These are phyloP conservation scores for Oncopeltus fasciatus DNA, from an alignment of 1,140 invertebrate species.

Conservation along the genomic window DNA sequence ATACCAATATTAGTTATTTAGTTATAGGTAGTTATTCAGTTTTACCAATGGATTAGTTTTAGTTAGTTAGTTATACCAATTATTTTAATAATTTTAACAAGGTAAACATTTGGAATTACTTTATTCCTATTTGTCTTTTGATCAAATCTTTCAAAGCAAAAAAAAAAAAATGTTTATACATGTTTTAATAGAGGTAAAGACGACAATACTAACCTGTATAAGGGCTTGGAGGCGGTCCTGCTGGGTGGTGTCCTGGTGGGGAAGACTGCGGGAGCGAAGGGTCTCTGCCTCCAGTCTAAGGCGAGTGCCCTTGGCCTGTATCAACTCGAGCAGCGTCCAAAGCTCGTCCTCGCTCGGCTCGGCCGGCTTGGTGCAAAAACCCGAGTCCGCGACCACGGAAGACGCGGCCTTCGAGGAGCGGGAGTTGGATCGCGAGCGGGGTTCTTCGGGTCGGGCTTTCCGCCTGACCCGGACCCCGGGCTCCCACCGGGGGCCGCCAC, in stretches of 20 bases:
- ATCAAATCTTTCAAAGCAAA: too few relatives aligned
- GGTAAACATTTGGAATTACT: too few relatives aligned
- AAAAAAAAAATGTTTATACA: too few relatives aligned
- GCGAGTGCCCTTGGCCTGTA: constrained; percentile 59
- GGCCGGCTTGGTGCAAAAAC: constrained; percentile 50
- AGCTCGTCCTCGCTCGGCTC: constrained; percentile 59
- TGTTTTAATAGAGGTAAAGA: too few relatives aligned
- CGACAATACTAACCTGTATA: too few relatives aligned
- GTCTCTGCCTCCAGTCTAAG: constrained; percentile 56
- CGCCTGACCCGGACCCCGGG: constrained; percentile 61
- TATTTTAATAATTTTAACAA: too few relatives aligned
- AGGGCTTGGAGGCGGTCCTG: neutral
- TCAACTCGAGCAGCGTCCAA: constrained; percentile 69
- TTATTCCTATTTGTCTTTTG: too few relatives aligned
- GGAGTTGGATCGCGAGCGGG: constrained; percentile 12
- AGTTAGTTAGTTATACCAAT: too few relatives aligned
- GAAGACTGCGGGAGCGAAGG: constrained; percentile 12
- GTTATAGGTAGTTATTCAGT: too few relatives aligned
- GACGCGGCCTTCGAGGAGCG: constrained; percentile 15
- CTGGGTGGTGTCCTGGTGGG: neutral
- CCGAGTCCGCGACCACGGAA: constrained; percentile 62
- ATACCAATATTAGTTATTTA: too few relatives aligned
- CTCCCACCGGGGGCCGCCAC: constrained; percentile 39
- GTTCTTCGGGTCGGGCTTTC: constrained; percentile 32
- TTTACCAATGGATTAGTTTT: too few relatives aligned